These are phyloP conservation scores for Bradypus variegatus DNA, from an alignment of 2,797 vertebrate genomes.

Conservation along the genomic window DNA sequence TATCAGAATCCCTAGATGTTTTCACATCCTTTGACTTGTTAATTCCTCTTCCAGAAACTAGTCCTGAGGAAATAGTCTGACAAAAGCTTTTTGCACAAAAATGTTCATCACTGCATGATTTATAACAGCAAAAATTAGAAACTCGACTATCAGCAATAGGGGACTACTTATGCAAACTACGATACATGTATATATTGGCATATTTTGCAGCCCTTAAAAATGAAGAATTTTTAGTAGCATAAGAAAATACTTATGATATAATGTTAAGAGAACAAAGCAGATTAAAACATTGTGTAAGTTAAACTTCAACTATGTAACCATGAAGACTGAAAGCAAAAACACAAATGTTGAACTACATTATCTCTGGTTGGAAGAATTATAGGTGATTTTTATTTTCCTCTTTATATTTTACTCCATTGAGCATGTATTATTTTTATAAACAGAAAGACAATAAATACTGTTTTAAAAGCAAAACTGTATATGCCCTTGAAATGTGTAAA, in stretches of 20 bases:
- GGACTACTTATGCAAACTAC: not conserved
- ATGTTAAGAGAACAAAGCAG: not conserved
- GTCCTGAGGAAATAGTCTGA: not conserved
- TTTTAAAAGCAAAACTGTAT: not conserved
- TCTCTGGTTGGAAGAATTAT: not conserved
- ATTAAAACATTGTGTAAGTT: not conserved
- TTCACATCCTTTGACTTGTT: not conserved
- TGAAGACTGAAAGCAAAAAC: not conserved
- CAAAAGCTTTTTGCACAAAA: not conserved
- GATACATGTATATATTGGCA: not conserved
- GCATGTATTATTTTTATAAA: not conserved
- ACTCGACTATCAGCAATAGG: not conserved
- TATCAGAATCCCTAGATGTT: not conserved
- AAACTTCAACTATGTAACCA: not conserved
- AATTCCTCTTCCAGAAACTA: conserved; percentile 25
- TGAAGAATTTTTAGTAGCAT: conserved; percentile 1
- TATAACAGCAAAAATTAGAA: not conserved
- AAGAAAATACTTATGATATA: not conserved
- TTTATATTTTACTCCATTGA: not conserved
- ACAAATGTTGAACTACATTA: not conserved
- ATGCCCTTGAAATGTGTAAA: not conserved
- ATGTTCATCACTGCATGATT: not conserved
- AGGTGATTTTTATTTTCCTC: not conserved
- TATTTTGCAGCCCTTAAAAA: conserved; percentile 21
- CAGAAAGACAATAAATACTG: not conserved